Percentiles rank a stretch among this genome's conserved stretches.
Conservation (phyloP, 2,797 vertebrate species). For the Diglossa cyanea region DNA sequence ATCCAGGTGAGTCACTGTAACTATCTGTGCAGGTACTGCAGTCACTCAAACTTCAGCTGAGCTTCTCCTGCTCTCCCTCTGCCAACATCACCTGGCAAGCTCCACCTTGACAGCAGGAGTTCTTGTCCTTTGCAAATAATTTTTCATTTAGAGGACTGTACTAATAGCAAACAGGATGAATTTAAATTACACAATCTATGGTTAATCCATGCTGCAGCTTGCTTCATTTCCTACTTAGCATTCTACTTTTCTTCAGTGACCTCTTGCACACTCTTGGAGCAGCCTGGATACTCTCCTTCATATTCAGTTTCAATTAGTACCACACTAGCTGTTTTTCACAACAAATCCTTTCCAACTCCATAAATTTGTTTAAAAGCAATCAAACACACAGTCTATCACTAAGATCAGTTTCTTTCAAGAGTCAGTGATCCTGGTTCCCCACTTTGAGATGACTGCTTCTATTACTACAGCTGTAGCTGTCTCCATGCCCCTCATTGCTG, state of each 20-base stretch:
- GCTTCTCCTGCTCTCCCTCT: not conserved
- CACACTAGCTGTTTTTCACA: not conserved
- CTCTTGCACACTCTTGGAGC: not conserved
- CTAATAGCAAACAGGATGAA: not conserved
- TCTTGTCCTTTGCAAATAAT: not conserved
- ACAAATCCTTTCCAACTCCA: not conserved
- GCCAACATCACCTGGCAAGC: not conserved
- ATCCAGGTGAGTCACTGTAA: rapidly evolving
- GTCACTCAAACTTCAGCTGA: not conserved
- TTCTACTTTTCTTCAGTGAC: not conserved
- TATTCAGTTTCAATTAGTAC: not conserved
- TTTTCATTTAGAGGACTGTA: not conserved
- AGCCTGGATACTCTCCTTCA: not conserved
- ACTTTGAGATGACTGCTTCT: not conserved
- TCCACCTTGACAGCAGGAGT: not conserved
- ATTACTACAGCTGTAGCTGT: not conserved
- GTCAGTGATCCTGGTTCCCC: not conserved
- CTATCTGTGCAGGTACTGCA: not conserved
- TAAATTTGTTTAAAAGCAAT: not conserved
- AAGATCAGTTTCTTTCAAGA: not conserved
- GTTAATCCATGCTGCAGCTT: not conserved
- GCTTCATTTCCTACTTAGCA: not conserved
- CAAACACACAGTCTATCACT: not conserved
- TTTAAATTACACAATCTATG: not conserved
- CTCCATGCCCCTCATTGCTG: not conserved